Evolutionary conservation across 2,113 vertebrate genomes (phyloP).

Genomic region (Ammospiza caudacuta): DNA sequence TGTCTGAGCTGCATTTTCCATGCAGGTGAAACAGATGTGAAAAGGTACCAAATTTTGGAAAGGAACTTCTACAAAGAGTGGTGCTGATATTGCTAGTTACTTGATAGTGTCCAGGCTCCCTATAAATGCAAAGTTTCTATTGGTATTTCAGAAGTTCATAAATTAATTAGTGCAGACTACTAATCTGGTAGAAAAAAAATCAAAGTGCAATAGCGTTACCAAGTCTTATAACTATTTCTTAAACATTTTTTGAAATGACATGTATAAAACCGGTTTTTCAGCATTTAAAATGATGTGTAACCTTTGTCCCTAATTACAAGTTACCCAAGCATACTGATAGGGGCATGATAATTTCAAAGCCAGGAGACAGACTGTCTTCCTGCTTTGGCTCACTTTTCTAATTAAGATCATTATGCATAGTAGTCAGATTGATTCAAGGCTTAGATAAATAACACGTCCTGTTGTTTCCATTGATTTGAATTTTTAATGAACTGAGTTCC

Average conservation of each 20-base stretch:
- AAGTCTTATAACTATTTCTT: slow-evolving; percentile 31
- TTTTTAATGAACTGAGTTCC: slow-evolving; percentile 52
- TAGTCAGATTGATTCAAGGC: slow-evolving; percentile 57
- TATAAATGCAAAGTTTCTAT: not conserved
- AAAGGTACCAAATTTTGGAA: not conserved
- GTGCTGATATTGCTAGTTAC: not conserved
- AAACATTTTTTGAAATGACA: slow-evolving; percentile 42
- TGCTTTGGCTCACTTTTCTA: slow-evolving; percentile 55
- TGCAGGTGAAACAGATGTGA: not conserved
- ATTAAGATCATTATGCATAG: slow-evolving; percentile 61
- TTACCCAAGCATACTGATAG: slow-evolving; percentile 64
- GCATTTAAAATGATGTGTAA: slow-evolving; percentile 47
- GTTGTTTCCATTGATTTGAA: slow-evolving; percentile 63
- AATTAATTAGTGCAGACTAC: not conserved
- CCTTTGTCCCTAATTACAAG: slow-evolving; percentile 67
- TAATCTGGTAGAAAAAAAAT: slow-evolving; percentile 12
- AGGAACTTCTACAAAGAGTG: not conserved
- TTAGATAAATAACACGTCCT: slow-evolving; percentile 60
- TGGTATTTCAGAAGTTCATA: not conserved
- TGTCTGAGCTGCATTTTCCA: not conserved
- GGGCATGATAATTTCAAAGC: slow-evolving; percentile 59
- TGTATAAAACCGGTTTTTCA: slow-evolving; percentile 65
- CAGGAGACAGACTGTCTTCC: slow-evolving; percentile 62
- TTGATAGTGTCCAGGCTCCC: not conserved
- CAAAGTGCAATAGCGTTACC: not conserved